phyloP scores from a whole-genome alignment of 2,113 vertebrate genomes.

The Melospiza melodia region DNA sequence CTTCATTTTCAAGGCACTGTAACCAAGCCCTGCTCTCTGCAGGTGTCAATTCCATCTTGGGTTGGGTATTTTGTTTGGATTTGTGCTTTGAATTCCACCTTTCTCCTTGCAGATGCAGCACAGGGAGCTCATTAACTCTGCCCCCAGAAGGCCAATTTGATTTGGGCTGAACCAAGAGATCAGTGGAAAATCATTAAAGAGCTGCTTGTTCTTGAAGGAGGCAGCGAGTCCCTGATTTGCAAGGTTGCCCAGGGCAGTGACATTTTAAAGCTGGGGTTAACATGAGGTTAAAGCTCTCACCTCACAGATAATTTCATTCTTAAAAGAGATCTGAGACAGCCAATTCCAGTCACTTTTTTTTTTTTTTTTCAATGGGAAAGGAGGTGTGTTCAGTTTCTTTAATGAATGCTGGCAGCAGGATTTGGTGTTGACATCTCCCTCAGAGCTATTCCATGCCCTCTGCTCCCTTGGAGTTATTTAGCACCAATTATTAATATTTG shows the following conservation, averaged over 20 bases:
- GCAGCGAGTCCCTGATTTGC: conserved; percentile 41
- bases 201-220: conserved; percentile 41
- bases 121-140: background rate
- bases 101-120: background rate
- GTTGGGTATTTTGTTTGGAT: background rate
- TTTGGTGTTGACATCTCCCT: background rate
- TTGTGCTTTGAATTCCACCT: background rate
- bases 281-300: conserved; percentile 53
- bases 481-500: background rate
- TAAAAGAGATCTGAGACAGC: background rate
- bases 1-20: background rate
- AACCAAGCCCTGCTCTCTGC: background rate
- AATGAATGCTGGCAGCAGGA: background rate
- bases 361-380: background rate
- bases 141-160: background rate
- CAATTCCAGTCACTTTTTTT: background rate
- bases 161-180: conserved; percentile 39
- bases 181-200: conserved; percentile 40
- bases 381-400: background rate
- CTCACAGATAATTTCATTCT: conserved; percentile 47
- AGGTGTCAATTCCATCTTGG: fast-evolving
- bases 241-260: conserved; percentile 48
- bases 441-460: background rate
- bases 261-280: conserved; percentile 27
- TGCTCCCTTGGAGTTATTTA: background rate